Evolutionary conservation across 2,797 vertebrate genomes (phyloP), one percentile per base, ranked within the genome.

Genomic region (Enteromius viviparus): DNA sequence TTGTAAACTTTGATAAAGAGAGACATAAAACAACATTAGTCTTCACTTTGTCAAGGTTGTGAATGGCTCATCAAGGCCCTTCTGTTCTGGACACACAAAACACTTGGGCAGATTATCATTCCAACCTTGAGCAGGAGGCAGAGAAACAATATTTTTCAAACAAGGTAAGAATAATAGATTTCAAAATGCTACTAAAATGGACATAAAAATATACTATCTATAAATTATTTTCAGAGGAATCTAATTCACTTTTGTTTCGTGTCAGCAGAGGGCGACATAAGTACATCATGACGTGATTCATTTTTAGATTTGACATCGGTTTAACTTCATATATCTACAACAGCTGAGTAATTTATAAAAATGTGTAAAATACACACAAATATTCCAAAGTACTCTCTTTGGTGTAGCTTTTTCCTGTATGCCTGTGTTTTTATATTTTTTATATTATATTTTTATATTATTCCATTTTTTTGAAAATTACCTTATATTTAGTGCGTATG

Each of bases 251-350:
- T 11, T 42, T 1, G n/a, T 17, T 2, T 4, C 1, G 4, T 34
- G 6, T 45, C 10, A 47, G 55, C 69, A 81, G 80, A 74, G 53
- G 80, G 69, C 42, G 70, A 51, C 80, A 81, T 7, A 64, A 32
- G 11, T 15, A 7, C 19, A 45, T 23, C 29, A 3, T 23, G 15
- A 55, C n/a, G 21, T 23, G 6, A 12, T 5, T 26, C 26, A 26
- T 26, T 26, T 26, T 26, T 26, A 26, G 26, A 26, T 26, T 26
- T 26, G 26, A 26, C 26, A 26, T 26, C 26, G 26, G 26, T 21
- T 15, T 55, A 11, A 37, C 5, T 45, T 6, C 6, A 3, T 17
- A 12, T 49, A 17, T 17, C 1, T 14, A 14, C 17, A 8, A 34
- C 21, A 74, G 21, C 19, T 23, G 10, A 55, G 55, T 11, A 1